Evolutionary conservation across 2,113 vertebrate genomes (phyloP).

Genomic region (Amblyornis subalaris): DNA sequence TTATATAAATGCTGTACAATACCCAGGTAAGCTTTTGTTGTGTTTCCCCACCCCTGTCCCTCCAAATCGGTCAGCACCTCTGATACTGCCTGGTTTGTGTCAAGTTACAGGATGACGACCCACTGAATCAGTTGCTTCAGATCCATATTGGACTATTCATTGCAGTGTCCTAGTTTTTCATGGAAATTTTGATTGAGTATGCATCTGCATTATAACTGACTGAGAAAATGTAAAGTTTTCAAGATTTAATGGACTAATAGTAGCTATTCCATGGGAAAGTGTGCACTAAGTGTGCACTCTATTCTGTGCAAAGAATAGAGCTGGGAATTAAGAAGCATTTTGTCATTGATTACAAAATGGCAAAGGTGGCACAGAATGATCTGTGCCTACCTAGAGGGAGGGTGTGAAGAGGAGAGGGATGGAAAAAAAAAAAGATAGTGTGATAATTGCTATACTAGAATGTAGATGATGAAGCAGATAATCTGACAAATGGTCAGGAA

Average conservation of each 20-base stretch:
- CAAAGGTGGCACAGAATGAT: neutral
- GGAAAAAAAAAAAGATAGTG: neutral
- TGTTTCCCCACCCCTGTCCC: accelerated
- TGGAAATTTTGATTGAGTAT: neutral
- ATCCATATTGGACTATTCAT: neutral
- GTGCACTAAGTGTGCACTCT: too few relatives aligned
- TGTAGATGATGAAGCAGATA: neutral
- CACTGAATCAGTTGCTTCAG: neutral
- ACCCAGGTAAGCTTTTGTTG: neutral
- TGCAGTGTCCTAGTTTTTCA: neutral
- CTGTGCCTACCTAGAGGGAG: neutral
- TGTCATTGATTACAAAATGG: neutral
- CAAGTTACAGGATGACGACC: neutral
- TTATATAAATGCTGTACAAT: neutral
- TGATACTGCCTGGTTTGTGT: neutral
- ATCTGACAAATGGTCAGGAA: neutral
- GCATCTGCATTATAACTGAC: neutral
- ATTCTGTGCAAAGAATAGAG: neutral
- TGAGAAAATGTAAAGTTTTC: neutral
- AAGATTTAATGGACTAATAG: neutral
- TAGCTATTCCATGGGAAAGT: neutral
- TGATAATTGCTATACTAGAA: neutral
- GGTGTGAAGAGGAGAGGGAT: neutral
- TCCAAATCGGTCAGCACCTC: neutral
- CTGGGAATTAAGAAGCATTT: neutral